Percentiles rank a stretch among this genome's conserved stretches.
Conservation (phyloP, 2,888 invertebrate genomes). For the Acrobasis repandana region DNA sequence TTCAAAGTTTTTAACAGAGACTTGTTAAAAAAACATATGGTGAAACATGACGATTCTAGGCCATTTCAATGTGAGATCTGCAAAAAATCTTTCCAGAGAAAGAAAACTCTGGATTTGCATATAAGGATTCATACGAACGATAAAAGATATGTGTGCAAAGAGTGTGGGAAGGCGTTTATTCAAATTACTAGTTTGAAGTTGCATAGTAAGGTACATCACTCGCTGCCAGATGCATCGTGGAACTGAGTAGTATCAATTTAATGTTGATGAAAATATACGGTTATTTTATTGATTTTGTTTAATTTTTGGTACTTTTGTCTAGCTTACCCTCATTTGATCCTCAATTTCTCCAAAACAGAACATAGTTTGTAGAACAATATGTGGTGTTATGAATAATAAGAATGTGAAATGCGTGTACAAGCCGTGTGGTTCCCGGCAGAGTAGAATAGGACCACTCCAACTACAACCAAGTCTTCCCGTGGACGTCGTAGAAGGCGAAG, state of each 20-base stretch:
- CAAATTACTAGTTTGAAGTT: slow-evolving; percentile 82
- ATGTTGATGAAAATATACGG: too few relatives aligned
- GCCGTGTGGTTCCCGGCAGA: too few relatives aligned
- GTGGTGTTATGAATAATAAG: too few relatives aligned
- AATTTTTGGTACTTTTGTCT: too few relatives aligned
- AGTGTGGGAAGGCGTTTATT: slow-evolving; percentile 81
- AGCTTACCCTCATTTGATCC: too few relatives aligned
- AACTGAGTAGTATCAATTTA: slow-evolving; percentile 4
- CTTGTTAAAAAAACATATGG: slow-evolving; percentile 77
- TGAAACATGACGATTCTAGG: slow-evolving; percentile 79
- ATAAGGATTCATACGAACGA: slow-evolving; percentile 78
- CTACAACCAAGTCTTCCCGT: too few relatives aligned
- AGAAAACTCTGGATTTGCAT: slow-evolving; percentile 75
- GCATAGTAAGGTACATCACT: slow-evolving; percentile 79
- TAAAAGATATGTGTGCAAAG: slow-evolving; percentile 72
- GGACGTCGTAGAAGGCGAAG: too few relatives aligned
- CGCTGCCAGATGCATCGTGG: slow-evolving; percentile 36
- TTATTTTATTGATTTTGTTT: too few relatives aligned
- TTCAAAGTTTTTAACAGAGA: slow-evolving; percentile 67
- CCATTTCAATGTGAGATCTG: slow-evolving; percentile 82
- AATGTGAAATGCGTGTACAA: too few relatives aligned
- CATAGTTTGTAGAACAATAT: too few relatives aligned
- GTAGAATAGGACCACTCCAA: too few relatives aligned
- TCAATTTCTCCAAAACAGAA: too few relatives aligned
- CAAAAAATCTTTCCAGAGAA: slow-evolving; percentile 82